Conservation (phyloP, 2,113 vertebrate genomes). For the Macheiramphus alcinus region DNA sequence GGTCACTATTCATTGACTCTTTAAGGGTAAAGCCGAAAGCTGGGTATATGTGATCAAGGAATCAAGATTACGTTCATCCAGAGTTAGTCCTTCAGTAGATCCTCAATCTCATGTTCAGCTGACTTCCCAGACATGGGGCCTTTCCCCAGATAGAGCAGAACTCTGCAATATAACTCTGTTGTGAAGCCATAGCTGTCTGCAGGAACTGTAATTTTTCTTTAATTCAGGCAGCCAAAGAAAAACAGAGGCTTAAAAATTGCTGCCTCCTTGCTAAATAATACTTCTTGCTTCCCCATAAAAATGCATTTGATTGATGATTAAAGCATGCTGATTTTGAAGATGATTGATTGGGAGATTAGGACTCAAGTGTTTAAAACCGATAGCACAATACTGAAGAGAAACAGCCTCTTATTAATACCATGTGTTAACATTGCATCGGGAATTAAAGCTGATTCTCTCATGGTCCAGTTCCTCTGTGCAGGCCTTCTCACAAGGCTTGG, state of each 20-base stretch:
- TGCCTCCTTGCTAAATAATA: not conserved
- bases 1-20: not conserved
- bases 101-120: not conserved
- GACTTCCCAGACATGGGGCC: not conserved
- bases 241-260: not conserved
- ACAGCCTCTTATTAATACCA: not conserved
- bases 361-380: not conserved
- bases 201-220: not conserved
- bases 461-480: not conserved
- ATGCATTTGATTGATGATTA: not conserved
- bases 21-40: not conserved
- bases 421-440: not conserved
- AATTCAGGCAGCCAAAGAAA: not conserved
- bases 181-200: not conserved
- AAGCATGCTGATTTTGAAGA: not conserved
- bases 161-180: not conserved
- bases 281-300: not conserved
- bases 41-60: not conserved
- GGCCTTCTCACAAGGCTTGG: not conserved
- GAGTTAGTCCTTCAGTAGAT: not conserved
- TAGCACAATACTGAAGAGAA: not conserved
- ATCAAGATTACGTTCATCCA: not conserved
- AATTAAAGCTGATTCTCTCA: not conserved
- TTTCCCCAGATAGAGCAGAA: not conserved
- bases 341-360: slow-evolving; percentile 11